These are phyloP conservation scores for Polyploca ridens DNA, from an alignment of 2,888 invertebrate genomes.

Conservation along the genomic window DNA sequence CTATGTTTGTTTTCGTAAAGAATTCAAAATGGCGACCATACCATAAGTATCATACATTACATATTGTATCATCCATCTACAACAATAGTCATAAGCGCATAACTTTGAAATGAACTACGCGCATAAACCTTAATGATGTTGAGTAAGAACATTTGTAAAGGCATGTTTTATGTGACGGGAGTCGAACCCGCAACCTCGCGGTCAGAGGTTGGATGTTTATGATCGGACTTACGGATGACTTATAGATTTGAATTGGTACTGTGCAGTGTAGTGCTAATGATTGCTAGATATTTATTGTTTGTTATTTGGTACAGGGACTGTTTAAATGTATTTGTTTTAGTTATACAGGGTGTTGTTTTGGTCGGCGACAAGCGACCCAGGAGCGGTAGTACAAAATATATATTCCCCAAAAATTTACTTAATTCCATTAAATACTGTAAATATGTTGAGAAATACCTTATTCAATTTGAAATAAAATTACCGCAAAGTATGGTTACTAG, in stretches of 20 bases:
- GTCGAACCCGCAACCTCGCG: constrained; percentile 40
- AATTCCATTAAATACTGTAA: no score
- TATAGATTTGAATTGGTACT: constrained; percentile 21
- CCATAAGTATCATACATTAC: neutral
- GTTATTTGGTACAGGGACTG: neutral
- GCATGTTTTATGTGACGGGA: constrained; percentile 43
- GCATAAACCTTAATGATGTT: constrained; percentile 24
- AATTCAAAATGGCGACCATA: no score
- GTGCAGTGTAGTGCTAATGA: constrained; percentile 27
- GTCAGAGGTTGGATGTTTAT: constrained; percentile 54
- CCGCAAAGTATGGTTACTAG: no score
- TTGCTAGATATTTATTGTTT: constrained; percentile 40
- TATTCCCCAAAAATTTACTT: no score
- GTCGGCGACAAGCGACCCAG: no score
- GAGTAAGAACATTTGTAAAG: constrained; percentile 34
- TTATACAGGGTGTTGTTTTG: no score
- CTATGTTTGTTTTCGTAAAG: no score
- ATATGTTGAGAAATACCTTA: no score
- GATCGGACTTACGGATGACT: constrained; percentile 43
- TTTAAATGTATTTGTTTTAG: no score
- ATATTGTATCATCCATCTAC: neutral
- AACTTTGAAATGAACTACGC: constrained; percentile 2
- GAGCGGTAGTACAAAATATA: no score
- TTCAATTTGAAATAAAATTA: no score
- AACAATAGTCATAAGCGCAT: constrained; percentile 13